Evolutionary conservation across 2,797 vertebrate species (phyloP), one percentile per base, ranked within the genome.

Genomic region (Geotrypetes seraphini): DNA sequence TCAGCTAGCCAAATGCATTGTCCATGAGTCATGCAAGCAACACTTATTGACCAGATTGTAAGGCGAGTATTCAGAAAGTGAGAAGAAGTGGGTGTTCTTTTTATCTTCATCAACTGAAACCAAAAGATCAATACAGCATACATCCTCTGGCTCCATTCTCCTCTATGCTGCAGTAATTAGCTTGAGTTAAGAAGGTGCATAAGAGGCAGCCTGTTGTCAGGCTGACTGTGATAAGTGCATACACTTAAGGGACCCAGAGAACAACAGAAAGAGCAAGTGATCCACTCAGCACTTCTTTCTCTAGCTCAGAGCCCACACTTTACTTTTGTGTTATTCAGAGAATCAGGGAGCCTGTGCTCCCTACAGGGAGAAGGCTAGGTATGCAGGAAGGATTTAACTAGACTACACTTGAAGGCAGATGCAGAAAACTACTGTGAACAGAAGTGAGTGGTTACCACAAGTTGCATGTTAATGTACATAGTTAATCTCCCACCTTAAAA

Each of bases 121-220:
- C 16, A 16, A 28, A 25, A 25, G 26, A 47, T 47, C 43, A 39
- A 47, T 47, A 39, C 17, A 8, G n/a, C n/a, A n/a, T 34, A 25
- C 16, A 39, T 29, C 39, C 46, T n/a, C 33, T 33, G 30, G 36
- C 47, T 45, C 34, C 36, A 39, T 22, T 33, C 31, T 16, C 30
- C 26, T 23, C 14, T 22, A 22, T 32, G 31, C 34, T 34, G n/a
- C 26, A 33, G 36, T 39, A 47, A 47, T 47, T 47, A 47, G 36
- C 36, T 47, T 47, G 19, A 47, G 47, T 47, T 47, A 17, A 39
- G 43, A 34, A 47, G 36, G 43, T 47, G 36, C 30, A 25, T 34
- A 34, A 26, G 21, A 32, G 31, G 36, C 43, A 47, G 25, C 29
- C 28, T 45, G 46, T 39, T 47, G 43, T 31, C 43, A 47, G 28